phyloP scores from a whole-genome alignment of 2,888 invertebrate genomes.

The Idaea dimidiata region DNA sequence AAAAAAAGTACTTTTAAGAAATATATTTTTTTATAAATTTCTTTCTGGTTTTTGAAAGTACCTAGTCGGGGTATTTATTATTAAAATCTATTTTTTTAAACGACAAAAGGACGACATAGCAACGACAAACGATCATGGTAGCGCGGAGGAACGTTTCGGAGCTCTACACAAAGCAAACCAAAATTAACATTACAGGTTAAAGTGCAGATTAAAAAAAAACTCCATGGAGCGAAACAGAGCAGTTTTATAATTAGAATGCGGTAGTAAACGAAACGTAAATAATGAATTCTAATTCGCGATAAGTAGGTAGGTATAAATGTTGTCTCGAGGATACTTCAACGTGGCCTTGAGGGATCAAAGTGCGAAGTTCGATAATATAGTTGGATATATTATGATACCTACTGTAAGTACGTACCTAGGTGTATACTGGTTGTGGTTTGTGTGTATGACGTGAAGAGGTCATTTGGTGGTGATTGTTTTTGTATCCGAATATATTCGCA shows the following conservation, averaged over 20 bases:
- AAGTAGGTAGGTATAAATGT: neutral
- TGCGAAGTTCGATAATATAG: conserved; percentile 3
- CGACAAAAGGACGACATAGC: no score
- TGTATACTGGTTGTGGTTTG: neutral
- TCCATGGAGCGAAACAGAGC: neutral
- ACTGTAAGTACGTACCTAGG: neutral
- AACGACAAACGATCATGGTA: no score
- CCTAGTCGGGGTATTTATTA: no score
- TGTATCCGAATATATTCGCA: no score
- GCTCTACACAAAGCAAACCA: neutral
- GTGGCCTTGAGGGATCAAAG: conserved; percentile 12
- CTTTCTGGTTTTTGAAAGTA: no score
- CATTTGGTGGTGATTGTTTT: neutral
- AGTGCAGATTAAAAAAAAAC: neutral
- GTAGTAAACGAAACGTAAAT: neutral
- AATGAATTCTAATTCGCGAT: neutral
- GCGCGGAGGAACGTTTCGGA: neutral
- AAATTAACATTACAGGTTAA: neutral
- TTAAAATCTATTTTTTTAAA: no score
- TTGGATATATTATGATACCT: neutral
- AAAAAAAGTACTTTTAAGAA: no score
- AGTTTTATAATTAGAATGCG: neutral
- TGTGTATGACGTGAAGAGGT: neutral
- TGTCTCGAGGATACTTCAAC: conserved; percentile 3
- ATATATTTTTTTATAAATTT: no score